Conservation (phyloP, 2,888 invertebrate species). For the Mycalesis mineus region DNA sequence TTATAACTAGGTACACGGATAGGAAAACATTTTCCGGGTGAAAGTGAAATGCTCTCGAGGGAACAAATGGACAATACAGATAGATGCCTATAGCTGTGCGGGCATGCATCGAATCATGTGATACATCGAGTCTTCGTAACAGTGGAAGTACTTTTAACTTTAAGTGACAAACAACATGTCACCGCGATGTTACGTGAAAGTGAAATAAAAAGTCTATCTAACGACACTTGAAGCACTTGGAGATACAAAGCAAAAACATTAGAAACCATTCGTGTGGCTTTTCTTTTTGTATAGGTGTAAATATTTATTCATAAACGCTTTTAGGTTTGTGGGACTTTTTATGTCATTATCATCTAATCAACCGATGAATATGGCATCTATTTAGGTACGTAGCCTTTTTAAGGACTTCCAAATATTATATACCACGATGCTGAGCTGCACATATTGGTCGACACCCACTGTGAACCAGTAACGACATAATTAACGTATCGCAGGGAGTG, state of each 20-base stretch:
- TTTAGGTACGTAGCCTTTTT: too few species aligned
- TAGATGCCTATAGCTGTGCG: neutral
- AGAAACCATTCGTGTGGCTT: neutral
- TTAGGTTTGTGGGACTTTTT: too few species aligned
- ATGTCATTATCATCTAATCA: too few species aligned
- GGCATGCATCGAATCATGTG: neutral
- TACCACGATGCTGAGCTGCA: too few species aligned
- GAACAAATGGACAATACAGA: constrained; percentile 18
- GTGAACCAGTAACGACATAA: too few species aligned
- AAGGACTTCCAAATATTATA: too few species aligned
- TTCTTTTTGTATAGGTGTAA: too few species aligned
- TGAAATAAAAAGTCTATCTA: neutral
- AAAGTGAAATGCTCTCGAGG: constrained; percentile 30
- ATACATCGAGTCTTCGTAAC: neutral
- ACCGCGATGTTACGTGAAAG: neutral
- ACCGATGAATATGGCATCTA: too few species aligned
- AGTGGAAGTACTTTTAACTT: neutral
- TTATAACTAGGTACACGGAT: neutral
- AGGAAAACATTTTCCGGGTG: constrained; percentile 32
- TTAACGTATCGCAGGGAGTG: too few species aligned
- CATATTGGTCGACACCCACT: too few species aligned
- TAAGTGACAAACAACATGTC: neutral
- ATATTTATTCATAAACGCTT: too few species aligned
- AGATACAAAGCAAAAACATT: neutral
- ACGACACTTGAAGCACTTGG: neutral